Evolutionary conservation across 1,140 invertebrate species (phyloP).

Genomic region (Papilio aristodemus): DNA sequence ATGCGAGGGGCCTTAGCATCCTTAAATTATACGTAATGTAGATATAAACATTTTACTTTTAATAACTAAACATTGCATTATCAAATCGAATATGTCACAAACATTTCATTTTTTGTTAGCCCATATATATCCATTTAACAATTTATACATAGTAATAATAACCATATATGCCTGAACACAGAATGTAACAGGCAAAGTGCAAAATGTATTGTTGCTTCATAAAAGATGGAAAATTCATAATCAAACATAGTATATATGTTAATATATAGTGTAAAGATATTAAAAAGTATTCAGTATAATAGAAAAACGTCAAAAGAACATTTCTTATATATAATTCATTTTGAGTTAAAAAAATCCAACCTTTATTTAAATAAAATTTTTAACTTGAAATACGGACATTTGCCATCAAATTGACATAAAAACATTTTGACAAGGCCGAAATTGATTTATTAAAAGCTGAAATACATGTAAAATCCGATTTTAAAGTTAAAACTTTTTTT

Average conservation of each 20-base stretch:
- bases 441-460: too few species aligned
- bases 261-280: neutral
- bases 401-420: too few species aligned
- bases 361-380: neutral
- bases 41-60: conserved; percentile 23
- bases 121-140: neutral
- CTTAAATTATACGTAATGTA: conserved; percentile 19
- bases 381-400: too few species aligned
- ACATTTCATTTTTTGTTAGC: neutral
- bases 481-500: too few species aligned
- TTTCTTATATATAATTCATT: neutral
- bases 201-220: neutral
- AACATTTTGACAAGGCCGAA: too few species aligned
- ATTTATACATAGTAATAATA: neutral
- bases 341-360: neutral
- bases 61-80: conserved; percentile 18
- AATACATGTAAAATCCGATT: too few species aligned
- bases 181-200: too few species aligned
- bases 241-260: conserved; percentile 2
- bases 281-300: neutral
- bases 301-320: neutral
- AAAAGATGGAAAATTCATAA: neutral
- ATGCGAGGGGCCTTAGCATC: too few species aligned
- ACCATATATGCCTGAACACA: neutral
- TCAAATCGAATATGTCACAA: neutral